These are phyloP conservation scores for Minunthozetes semirufus DNA, from an alignment of 2,888 invertebrate genomes.

Conservation along the genomic window DNA sequence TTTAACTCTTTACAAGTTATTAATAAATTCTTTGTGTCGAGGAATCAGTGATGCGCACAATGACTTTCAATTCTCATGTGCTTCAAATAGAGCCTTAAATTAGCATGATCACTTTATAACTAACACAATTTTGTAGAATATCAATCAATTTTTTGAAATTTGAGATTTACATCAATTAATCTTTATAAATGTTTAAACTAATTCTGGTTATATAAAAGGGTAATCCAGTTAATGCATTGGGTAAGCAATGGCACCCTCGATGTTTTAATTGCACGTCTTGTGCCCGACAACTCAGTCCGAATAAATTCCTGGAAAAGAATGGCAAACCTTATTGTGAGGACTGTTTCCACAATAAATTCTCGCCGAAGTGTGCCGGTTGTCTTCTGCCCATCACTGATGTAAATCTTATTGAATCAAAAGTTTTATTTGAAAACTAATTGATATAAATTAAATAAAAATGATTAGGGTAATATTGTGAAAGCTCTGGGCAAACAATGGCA, in stretches of 20 bases:
- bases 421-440: no score
- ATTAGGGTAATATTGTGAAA: constrained; percentile 15
- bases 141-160: no score
- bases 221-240: constrained; percentile 59
- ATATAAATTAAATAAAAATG: not conserved
- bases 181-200: no score
- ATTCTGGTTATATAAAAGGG: not conserved
- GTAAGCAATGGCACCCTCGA: constrained; percentile 97
- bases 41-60: no score
- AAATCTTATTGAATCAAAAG: not conserved
- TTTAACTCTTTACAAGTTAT: no score
- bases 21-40: no score
- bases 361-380: constrained; percentile 96
- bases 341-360: constrained; percentile 94
- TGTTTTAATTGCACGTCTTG: constrained; percentile 99
- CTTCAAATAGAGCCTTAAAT: no score
- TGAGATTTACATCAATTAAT: no score
- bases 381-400: constrained; percentile 86
- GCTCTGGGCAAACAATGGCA: constrained; percentile 98
- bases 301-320: constrained; percentile 97
- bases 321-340: constrained; percentile 95
- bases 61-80: no score
- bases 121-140: no score
- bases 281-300: constrained; percentile 89
- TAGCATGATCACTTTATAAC: no score